phyloP scores from a whole-genome alignment of 2,888 invertebrate species.

The Criorhina ranunculi region DNA sequence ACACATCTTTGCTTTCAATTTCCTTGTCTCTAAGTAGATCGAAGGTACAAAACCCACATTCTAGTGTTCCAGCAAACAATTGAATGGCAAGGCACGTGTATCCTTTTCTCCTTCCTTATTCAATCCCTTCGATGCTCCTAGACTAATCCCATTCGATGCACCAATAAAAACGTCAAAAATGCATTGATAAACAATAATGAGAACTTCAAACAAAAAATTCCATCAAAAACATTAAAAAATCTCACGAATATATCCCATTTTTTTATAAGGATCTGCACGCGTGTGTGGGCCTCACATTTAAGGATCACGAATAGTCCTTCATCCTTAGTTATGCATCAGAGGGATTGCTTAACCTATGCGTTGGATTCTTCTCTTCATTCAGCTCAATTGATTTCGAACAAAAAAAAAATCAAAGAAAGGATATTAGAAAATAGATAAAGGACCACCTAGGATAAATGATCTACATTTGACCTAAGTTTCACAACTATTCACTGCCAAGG shows the following conservation, averaged over 20 bases:
- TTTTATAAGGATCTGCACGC: constrained; percentile 73
- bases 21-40: constrained; percentile 10
- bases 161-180: constrained; percentile 75
- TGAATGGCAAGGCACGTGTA: constrained; percentile 70
- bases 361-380: constrained; percentile 42
- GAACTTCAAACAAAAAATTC: constrained; percentile 37
- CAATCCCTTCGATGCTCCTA: constrained; percentile 28
- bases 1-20: constrained; percentile 5
- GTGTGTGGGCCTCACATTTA: constrained; percentile 81
- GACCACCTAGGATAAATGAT: constrained; percentile 74
- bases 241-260: constrained; percentile 60
- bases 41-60: constrained; percentile 10
- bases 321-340: constrained; percentile 50
- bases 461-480: constrained; percentile 47
- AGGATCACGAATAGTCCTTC: constrained; percentile 49
- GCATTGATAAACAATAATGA: constrained; percentile 47
- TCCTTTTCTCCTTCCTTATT: constrained; percentile 24
- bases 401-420: constrained; percentile 46
- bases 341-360: constrained; percentile 53
- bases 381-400: constrained; percentile 73
- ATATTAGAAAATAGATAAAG: constrained; percentile 46
- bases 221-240: constrained; percentile 39
- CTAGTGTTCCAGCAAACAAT: not conserved
- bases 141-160: constrained; percentile 75
- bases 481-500: constrained; percentile 4